A percentile compares a stretch with the other conserved stretches of the same genome.
phyloP scores from a whole-genome alignment of 2,888 invertebrate genomes.

The Oscheius sp. region DNA sequence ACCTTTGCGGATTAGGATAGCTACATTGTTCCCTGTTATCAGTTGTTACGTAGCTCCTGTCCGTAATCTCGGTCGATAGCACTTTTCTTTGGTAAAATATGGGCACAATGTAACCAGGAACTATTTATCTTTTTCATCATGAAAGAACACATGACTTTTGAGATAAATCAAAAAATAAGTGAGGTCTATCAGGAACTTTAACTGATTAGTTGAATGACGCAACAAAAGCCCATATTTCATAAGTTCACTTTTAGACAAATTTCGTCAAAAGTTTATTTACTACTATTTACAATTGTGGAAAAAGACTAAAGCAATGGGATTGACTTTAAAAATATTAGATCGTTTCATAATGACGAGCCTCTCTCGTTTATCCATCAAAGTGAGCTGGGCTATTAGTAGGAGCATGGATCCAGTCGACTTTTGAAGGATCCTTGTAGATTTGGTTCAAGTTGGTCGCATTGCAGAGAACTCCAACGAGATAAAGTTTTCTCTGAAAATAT shows the following conservation, averaged over 20 bases:
- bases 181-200: no score
- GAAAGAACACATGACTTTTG: no score
- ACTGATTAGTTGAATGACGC: no score
- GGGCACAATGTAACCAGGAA: neutral
- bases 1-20: neutral
- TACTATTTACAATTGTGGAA: conserved; percentile 20
- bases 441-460: conserved; percentile 26
- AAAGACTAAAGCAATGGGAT: conserved; percentile 14
- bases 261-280: no score
- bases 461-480: conserved; percentile 26
- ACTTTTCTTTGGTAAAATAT: neutral
- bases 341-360: neutral
- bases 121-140: no score
- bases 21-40: conserved; percentile 8
- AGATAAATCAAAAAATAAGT: no score
- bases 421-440: conserved; percentile 29
- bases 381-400: conserved; percentile 33
- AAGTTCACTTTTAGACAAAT: no score
- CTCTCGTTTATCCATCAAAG: conserved; percentile 33
- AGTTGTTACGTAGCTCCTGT: neutral
- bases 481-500: conserved; percentile 8
- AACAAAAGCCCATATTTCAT: no score
- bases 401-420: conserved; percentile 14
- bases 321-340: neutral
- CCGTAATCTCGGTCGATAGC: neutral